A percentile compares a stretch with the other conserved stretches of the same genome.
Evolutionary conservation across 2,888 invertebrate genomes (phyloP).

Genomic region (Scaptomyza flava): DNA sequence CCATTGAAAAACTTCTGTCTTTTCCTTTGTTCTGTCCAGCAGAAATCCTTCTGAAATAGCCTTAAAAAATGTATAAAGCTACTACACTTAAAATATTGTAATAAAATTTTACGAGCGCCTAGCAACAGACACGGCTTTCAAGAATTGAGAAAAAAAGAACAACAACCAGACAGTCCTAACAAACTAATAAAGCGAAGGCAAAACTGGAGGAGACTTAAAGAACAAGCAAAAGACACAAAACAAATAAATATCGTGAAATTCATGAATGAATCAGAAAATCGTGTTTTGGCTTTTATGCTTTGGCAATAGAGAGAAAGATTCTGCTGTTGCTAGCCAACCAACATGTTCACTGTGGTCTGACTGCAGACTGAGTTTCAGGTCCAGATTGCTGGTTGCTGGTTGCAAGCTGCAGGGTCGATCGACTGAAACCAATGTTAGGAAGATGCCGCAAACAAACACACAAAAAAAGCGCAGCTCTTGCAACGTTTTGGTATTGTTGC

Average conservation of each 20-base stretch:
- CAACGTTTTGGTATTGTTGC: slow-evolving; percentile 32
- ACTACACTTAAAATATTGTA: slow-evolving; percentile 50
- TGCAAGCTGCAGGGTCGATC: slow-evolving; percentile 7
- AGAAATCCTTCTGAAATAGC: slow-evolving; percentile 1
- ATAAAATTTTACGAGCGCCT: slow-evolving; percentile 72
- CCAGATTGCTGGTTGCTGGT: slow-evolving; percentile 1
- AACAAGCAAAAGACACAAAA: slow-evolving; percentile 58
- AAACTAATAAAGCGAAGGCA: slow-evolving; percentile 42
- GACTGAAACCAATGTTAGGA: slow-evolving; percentile 41
- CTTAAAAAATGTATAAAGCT: slow-evolving; percentile 10
- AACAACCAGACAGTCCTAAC: slow-evolving; percentile 10
- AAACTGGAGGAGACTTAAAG: slow-evolving; percentile 5
- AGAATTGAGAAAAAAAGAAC: slow-evolving; percentile 7
- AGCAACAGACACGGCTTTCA: slow-evolving; percentile 56
- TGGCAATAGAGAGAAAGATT: slow-evolving; percentile 24
- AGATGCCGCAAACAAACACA: slow-evolving; percentile 40
- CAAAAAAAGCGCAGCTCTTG: slow-evolving; percentile 17
- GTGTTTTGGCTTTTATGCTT: slow-evolving; percentile 46
- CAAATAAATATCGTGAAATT: slow-evolving; percentile 71
- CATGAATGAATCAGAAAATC: slow-evolving; percentile 79
- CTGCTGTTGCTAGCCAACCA: slow-evolving; percentile 55
- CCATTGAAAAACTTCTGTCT: slow-evolving; percentile 3
- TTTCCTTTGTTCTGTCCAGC: background rate
- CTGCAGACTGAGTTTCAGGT: slow-evolving; percentile 6
- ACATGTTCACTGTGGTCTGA: slow-evolving; percentile 39